Evolutionary conservation across 1,140 invertebrate species (phyloP).

Genomic region (Carposina sasakii): DNA sequence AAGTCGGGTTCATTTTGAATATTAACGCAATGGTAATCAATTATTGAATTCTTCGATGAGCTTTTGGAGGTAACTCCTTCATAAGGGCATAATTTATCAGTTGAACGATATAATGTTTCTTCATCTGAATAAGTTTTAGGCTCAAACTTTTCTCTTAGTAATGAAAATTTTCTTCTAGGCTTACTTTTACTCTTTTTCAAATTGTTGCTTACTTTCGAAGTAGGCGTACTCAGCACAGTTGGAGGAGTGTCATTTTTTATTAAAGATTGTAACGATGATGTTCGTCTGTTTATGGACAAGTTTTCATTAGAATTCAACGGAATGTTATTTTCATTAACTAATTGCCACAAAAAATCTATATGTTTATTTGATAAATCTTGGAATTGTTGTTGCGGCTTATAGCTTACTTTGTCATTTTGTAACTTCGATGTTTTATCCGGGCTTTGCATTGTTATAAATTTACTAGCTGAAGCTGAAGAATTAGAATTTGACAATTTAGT

Average conservation of each 20-base stretch:
- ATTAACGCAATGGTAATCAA: no score
- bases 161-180: conserved; percentile 75
- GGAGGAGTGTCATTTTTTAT: conserved; percentile 57
- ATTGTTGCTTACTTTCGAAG: conserved; percentile 47
- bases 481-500: no score
- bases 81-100: no score
- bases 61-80: no score
- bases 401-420: conserved; percentile 44
- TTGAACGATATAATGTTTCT: conserved; percentile 63
- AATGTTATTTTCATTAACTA: conserved; percentile 57
- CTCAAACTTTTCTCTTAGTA: conserved; percentile 76
- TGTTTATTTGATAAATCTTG: conserved; percentile 67
- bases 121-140: conserved; percentile 67
- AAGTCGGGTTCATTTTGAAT: conserved; percentile 50
- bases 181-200: conserved; percentile 61
- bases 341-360: conserved; percentile 67
- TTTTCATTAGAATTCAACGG: conserved; percentile 48
- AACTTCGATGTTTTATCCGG: no score
- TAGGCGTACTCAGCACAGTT: conserved; percentile 33
- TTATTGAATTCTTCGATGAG: no score
- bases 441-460: no score
- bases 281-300: conserved; percentile 49
- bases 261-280: conserved; percentile 64
- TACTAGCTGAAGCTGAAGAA: no score
- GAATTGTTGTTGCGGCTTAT: conserved; percentile 36